Evolutionary conservation across 2,888 invertebrate species (phyloP), one percentile per base, ranked within the genome.

Genomic region (Magallana nippona): DNA sequence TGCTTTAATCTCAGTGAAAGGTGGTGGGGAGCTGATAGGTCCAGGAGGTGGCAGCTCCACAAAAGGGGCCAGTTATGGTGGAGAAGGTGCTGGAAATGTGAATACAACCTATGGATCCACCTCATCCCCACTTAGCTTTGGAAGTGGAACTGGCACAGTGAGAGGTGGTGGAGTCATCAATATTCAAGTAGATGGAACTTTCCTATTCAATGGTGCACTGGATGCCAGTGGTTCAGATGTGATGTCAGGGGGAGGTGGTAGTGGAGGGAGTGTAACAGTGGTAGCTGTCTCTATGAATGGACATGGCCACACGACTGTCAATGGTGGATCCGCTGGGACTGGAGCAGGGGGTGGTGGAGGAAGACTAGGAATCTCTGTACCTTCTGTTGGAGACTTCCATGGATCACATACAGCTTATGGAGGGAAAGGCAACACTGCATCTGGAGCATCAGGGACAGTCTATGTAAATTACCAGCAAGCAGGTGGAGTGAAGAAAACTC

Each of bases 361-460:
- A 19, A 85, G 91, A 63, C 84, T 90, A n/a, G 82, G 87, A 0
- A 83, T 90, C 11, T 55, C 82, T 57, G 87, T 85, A n/a, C 32
- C 83, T 1, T 79, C 85, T 10, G 78, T 88, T 60, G 84, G 86
- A 11, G 56, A 56, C 15, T 91, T 90, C 83, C 81, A 82, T 78
- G 91, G 90, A 10, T 71, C 62, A 44, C 15, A 86, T 1, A 77
- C 79, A 15, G 83, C 89, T 3, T 81, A 82, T 78, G 91, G 91
- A 55, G 91, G 91, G 1, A 27, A 55, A 8, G 89, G 88, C 0
- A 79, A 22, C 13, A 57, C 82, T 10, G 62, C 81, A 8, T 57
- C 80, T 56, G 91, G 91, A 55, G 91, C 90, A 19, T 88, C 90
- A 10, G 91, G 91, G 58, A 90, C 91, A 0, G 79, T 91, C 1